Evolutionary conservation across 2,113 vertebrate genomes (phyloP), one percentile per base, ranked within the genome.

Genomic region (Anthoscopus minutus): DNA sequence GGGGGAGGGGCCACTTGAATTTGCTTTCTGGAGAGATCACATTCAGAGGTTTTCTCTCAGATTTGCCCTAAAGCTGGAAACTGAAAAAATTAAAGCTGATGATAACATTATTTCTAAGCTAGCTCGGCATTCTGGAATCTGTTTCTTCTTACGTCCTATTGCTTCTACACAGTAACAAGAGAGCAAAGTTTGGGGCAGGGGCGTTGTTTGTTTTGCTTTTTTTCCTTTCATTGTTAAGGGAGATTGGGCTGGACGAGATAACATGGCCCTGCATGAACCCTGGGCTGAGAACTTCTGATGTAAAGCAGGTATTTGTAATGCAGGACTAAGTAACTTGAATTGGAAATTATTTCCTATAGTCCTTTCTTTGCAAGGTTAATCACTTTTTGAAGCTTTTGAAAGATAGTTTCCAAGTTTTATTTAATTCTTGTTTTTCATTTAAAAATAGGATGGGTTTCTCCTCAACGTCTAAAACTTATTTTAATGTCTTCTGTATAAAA

Each of bases 281-380:
- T 3, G 10, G 38, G 9, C 40, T 84, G 61, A 93, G 51, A 76
- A 51, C 40, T 69, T 48, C 50, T 45, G 23, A 4, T 60, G 20
- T 65, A 69, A 82, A 89, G 1, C 20, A 42, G 19, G 8, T 10
- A 4, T 21, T 42, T 80, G 23, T 42, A 65, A 65, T 33, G 31
- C 28, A 71, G 25, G 48, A 57, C 40, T 53, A 69, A 86, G 45
- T 9, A 42, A 70, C 87, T 89, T 72, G 23, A n/a, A 74, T 62
- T 69, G 66, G 40, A 87, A 81, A 57, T n/a, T 3, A 13, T 82
- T 89, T 88, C 33, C 33, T 54, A 20, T 22, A 15, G 37, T 35
- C 13, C 23, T 79, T 91, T 92, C 13, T 65, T 87, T 72, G 28
- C 50, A 76, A 91, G 42, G 27, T 77, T 94, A 92, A 80, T 65